Evolutionary conservation across 2,888 invertebrate genomes (phyloP).

Genomic region (Lepidocyrtinus sp.): DNA sequence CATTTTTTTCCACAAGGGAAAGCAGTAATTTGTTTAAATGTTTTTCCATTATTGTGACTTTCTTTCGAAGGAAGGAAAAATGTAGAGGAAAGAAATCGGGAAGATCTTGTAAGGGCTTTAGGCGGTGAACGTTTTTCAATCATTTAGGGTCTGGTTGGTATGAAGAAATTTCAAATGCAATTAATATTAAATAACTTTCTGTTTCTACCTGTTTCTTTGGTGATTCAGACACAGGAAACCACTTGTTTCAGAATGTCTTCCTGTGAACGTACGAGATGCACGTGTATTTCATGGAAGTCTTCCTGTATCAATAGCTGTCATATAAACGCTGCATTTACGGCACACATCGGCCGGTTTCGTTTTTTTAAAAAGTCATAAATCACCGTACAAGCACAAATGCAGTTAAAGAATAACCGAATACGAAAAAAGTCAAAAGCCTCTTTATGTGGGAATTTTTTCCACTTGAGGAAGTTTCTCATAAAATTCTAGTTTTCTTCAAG

Average conservation of each 20-base stretch:
- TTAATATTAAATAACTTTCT: neutral
- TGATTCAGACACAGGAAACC: neutral
- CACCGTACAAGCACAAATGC: neutral
- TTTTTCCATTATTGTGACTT: no score
- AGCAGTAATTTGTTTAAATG: no score
- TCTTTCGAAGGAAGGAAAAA: no score
- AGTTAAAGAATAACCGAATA: neutral
- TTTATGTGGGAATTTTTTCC: slow-evolving; percentile 55
- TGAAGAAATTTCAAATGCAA: no score
- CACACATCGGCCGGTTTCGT: neutral
- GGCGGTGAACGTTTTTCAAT: no score
- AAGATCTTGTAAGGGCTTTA: no score
- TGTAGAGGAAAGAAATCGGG: no score
- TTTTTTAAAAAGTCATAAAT: no score
- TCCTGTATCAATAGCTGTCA: neutral
- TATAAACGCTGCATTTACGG: no score
- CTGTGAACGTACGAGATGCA: neutral
- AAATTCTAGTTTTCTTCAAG: neutral
- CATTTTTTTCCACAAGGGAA: no score
- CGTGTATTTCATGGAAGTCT: neutral
- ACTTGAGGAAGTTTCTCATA: slow-evolving; percentile 38
- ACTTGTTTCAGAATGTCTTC: no score
- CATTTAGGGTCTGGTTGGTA: no score
- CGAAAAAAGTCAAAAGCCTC: slow-evolving; percentile 43
- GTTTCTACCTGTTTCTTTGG: neutral